Conservation (phyloP, 2,797 vertebrate species). For the Poecile montanus region DNA sequence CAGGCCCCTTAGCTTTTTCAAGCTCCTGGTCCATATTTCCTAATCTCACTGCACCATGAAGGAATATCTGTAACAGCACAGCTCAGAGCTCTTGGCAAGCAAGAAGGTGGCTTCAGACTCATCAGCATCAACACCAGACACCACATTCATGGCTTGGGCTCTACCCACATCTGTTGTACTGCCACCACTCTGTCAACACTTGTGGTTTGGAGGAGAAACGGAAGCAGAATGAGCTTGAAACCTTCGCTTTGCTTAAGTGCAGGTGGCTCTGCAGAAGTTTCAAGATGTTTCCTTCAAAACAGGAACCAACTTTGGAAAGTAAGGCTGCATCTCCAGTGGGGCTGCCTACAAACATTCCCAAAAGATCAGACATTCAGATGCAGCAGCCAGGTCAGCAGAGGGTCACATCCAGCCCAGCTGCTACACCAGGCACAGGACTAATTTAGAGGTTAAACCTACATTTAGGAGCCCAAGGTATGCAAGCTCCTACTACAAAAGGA, state of each 20-base stretch:
- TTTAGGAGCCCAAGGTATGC: background rate
- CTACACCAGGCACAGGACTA: background rate
- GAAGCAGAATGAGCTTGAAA: background rate
- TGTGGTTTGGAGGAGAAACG: background rate
- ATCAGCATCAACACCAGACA: background rate
- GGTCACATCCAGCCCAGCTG: background rate
- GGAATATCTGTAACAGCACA: background rate
- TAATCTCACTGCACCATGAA: background rate
- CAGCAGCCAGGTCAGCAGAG: background rate
- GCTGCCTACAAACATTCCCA: background rate
- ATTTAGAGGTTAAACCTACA: background rate
- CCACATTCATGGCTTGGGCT: background rate
- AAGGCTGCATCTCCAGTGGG: background rate
- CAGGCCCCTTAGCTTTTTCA: background rate
- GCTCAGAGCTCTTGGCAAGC: background rate
- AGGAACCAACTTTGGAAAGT: background rate
- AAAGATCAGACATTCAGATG: background rate
- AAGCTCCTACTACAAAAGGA: background rate
- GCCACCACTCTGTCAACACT: background rate
- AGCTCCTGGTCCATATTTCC: background rate
- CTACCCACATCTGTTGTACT: background rate
- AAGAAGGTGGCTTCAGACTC: background rate
- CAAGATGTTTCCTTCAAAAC: background rate
- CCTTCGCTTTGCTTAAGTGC: background rate
- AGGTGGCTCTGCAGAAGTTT: background rate